Base-by-base conservation (phyloP, 2,113 vertebrate species). In the Esox niger region DNA sequence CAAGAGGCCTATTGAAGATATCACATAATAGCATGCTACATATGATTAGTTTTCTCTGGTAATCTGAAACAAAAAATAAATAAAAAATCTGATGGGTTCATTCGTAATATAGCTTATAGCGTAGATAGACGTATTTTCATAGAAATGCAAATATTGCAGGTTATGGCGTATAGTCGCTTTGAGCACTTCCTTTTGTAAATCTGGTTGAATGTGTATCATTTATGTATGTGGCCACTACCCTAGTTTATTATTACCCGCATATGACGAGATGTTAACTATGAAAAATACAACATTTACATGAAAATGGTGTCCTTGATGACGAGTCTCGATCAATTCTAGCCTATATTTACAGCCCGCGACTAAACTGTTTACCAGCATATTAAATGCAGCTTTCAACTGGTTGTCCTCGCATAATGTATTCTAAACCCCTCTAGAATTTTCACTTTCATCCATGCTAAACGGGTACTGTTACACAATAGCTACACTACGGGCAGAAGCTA, bases 351-450 rank as follows among this genome's bases (percentile, higher is more conserved):
- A 72, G 72, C 70, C 78, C 62, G 70, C 64, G 60, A 77, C 77
- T 83, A 82, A 84, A 86, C 57, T 77, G 79, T 81, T 88, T 83
- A 84, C 70, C 76, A 75, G 78, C 64, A 69, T 84, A 83, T 78
- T 83, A 79, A 83, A 84, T 72, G 75, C 68, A 89, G 84, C 79
- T 79, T 86, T 86, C 71, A 85, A 83, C 69, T 82, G 76, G 64
- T 81, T 84, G 80, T 82, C 78, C 80, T 71, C 69, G 75, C 74
- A 84, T 84, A 89, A 89, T 87, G 82, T 81, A 82, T 86, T 89
- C 86, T 70, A 81, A 87, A 83, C 84, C 81, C 84, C 85, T 74
- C 76, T 30, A 86, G 86, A 87, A 74, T 77, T 78, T 81, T 70
- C 71, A 81, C 76, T 80, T 87, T 86, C 85, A 86, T 86, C 81